A percentile compares a stretch with the other conserved stretches of the same genome.
These are phyloP conservation scores for Xiphophorus hellerii DNA, from an alignment of 2,113 vertebrate genomes.

Conservation along the genomic window DNA sequence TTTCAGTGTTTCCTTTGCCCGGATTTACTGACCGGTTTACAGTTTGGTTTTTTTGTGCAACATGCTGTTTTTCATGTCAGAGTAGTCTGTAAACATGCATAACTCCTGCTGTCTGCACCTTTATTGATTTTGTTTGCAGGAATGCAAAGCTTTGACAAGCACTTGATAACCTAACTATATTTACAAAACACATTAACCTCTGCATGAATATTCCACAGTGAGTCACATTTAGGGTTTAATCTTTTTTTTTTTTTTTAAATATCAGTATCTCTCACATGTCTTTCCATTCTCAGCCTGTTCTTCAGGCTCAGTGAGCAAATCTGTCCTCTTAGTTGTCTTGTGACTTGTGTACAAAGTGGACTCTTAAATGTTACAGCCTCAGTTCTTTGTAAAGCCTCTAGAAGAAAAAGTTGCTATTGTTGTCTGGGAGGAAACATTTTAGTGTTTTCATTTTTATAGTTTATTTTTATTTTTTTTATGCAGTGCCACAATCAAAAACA, in stretches of 20 bases:
- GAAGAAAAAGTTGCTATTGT: conserved; percentile 66
- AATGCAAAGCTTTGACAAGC: neutral
- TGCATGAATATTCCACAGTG: too few relatives aligned
- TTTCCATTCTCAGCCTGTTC: conserved; percentile 28
- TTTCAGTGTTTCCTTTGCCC: neutral
- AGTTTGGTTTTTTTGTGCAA: neutral
- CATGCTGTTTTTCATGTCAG: conserved; percentile 11
- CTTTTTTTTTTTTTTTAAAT: conserved; percentile 2
- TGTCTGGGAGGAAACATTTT: conserved; percentile 37
- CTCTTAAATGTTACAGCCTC: conserved; percentile 56
- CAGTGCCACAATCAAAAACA: neutral
- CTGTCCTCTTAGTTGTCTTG: conserved; percentile 72
- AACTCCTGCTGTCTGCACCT: too few relatives aligned
- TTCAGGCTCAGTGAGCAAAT: conserved; percentile 63
- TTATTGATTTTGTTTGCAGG: neutral
- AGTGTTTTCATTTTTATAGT: conserved; percentile 15
- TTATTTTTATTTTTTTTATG: neutral
- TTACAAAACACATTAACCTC: too few relatives aligned
- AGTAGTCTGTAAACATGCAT: neutral
- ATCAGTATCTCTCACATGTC: conserved; percentile 33
- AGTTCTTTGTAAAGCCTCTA: conserved; percentile 32
- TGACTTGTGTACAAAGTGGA: conserved; percentile 75
- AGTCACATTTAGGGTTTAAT: neutral
- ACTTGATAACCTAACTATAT: neutral
- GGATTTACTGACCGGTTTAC: conserved; percentile 8